Conservation (phyloP, 2,797 vertebrate species). For the Dromococcyx pavoninus region DNA sequence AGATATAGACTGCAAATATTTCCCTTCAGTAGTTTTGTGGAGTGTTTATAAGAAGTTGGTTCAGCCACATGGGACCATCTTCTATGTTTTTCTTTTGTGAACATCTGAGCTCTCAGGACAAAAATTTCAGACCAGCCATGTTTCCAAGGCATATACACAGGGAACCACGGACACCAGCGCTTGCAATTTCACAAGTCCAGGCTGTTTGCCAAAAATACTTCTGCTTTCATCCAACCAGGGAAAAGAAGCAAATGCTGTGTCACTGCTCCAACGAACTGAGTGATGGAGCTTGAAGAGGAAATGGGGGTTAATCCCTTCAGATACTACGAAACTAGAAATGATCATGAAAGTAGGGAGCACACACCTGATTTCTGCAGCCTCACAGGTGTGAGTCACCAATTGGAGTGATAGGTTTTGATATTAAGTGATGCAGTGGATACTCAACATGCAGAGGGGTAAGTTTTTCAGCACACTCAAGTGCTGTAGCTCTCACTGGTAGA, state of each 20-base stretch:
- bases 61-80: neutral
- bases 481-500: neutral
- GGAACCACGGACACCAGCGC: neutral
- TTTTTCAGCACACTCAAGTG: neutral
- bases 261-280: neutral
- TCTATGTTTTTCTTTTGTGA: slow-evolving; percentile 3
- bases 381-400: neutral
- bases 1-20: neutral
- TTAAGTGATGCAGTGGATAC: neutral
- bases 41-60: neutral
- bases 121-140: neutral
- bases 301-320: neutral
- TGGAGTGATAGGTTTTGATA: neutral
- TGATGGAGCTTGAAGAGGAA: neutral
- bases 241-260: slow-evolving; percentile 36
- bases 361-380: neutral
- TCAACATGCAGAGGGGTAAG: neutral
- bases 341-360: neutral
- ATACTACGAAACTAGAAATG: neutral
- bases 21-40: neutral
- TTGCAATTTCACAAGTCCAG: slow-evolving; percentile 3
- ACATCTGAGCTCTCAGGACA: slow-evolving; percentile 13
- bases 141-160: slow-evolving; percentile 1
- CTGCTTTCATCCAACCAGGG: slow-evolving; percentile 2
- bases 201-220: slow-evolving; percentile 41